Evolutionary conservation across 1,140 invertebrate genomes (phyloP).

Genomic region (Aphelenchoides avenae): DNA sequence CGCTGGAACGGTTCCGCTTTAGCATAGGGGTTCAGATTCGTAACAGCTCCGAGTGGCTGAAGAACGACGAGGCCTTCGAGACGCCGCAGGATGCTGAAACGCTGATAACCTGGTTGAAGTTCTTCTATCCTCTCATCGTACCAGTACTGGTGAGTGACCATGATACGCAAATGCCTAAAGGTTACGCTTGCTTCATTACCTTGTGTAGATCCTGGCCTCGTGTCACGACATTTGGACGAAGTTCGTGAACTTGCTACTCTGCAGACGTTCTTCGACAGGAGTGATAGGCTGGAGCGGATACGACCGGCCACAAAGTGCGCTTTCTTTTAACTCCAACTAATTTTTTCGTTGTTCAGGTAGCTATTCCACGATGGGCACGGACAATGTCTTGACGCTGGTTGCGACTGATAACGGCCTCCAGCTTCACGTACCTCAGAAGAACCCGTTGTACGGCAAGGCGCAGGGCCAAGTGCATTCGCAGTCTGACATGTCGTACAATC

Average conservation of each 20-base stretch:
- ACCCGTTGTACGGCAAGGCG: too few species aligned
- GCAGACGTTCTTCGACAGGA: too few species aligned
- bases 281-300: too few species aligned
- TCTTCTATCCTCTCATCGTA: slow-evolving; percentile 41
- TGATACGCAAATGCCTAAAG: background rate
- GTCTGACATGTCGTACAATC: too few species aligned
- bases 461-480: too few species aligned
- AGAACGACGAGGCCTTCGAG: background rate
- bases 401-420: slow-evolving; percentile 33
- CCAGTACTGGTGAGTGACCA: slow-evolving; percentile 23
- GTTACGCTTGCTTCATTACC: background rate
- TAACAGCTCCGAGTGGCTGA: slow-evolving; percentile 17
- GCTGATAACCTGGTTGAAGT: slow-evolving; percentile 21
- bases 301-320: too few species aligned
- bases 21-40: slow-evolving; percentile 21
- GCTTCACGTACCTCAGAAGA: slow-evolving; percentile 20
- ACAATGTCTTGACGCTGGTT: slow-evolving; percentile 36
- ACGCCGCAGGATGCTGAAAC: slow-evolving; percentile 30
- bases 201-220: slow-evolving; percentile 27
- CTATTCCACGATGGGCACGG: slow-evolving; percentile 14
- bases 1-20: background rate
- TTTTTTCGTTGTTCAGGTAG: too few species aligned
- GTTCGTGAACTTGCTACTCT: slow-evolving; percentile 33
- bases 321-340: too few species aligned
- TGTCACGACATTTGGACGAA: slow-evolving; percentile 43